Evolutionary conservation across 2,888 invertebrate species (phyloP).

Genomic region (Barypeithes pellucidus): DNA sequence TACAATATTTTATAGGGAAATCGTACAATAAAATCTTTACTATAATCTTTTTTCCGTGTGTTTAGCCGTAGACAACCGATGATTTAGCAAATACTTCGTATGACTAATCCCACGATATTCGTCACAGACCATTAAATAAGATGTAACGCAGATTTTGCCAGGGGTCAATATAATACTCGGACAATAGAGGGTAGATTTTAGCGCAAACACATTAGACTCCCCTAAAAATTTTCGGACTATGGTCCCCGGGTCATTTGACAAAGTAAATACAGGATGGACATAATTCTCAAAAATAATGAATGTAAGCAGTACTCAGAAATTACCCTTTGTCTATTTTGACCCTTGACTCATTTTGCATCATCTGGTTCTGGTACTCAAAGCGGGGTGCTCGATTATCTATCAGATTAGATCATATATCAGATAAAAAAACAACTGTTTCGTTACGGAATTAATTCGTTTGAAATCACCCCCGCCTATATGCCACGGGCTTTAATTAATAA

Average conservation of each 20-base stretch:
- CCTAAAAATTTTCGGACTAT: background rate
- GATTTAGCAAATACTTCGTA: background rate
- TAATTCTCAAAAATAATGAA: background rate
- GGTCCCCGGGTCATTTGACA: slow-evolving; percentile 10
- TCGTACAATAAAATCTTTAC: no score
- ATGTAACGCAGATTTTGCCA: slow-evolving; percentile 2
- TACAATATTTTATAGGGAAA: no score
- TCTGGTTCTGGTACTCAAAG: background rate
- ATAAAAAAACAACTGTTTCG: slow-evolving; percentile 3
- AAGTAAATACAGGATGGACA: slow-evolving; percentile 21
- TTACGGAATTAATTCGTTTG: slow-evolving; percentile 4
- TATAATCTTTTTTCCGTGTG: no score
- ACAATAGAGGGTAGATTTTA: slow-evolving; percentile 27
- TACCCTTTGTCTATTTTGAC: background rate
- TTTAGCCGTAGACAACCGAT: no score
- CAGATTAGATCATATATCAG: background rate
- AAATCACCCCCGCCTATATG: slow-evolving; percentile 14
- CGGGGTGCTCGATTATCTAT: background rate
- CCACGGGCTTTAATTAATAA: background rate
- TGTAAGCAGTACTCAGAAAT: background rate
- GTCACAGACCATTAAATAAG: slow-evolving; percentile 26
- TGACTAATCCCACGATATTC: slow-evolving; percentile 27
- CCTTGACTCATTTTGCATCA: background rate
- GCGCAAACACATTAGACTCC: slow-evolving; percentile 33
- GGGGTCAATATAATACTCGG: background rate